phyloP scores from a whole-genome alignment of 1,140 invertebrate genomes.

The Calycopis cecrops region DNA sequence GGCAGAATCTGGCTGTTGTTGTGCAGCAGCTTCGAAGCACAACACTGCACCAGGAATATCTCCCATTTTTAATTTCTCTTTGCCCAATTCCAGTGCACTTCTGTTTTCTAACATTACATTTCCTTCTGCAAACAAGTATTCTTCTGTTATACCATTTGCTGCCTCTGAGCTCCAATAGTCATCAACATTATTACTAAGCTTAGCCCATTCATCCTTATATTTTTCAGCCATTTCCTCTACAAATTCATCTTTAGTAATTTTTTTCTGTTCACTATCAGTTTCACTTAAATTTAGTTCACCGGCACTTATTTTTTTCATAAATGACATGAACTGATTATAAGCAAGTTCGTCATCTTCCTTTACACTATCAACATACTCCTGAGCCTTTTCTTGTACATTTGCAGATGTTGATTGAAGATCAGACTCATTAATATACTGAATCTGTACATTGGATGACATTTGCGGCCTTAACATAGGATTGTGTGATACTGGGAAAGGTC shows the following conservation, averaged over 20 bases:
- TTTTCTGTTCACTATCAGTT: constrained; percentile 39
- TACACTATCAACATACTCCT: constrained; percentile 77
- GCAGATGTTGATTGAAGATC: constrained; percentile 34
- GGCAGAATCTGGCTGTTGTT: constrained; percentile 86
- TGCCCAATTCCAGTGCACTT: constrained; percentile 92
- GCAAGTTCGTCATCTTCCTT: constrained; percentile 82
- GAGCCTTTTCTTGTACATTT: constrained; percentile 66
- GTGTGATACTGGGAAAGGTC: constrained; percentile 37
- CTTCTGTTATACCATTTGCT: constrained; percentile 72
- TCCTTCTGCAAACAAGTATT: constrained; percentile 89
- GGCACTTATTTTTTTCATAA: constrained; percentile 87
- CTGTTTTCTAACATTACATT: constrained; percentile 90
- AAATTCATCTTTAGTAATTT: constrained; percentile 60
- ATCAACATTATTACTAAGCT: constrained; percentile 55
- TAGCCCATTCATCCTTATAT: constrained; percentile 71
- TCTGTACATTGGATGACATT: constrained; percentile 42
- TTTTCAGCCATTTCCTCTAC: constrained; percentile 65
- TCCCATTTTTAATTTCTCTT: constrained; percentile 86
- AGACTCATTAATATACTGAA: constrained; percentile 57
- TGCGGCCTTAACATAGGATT: constrained; percentile 30
- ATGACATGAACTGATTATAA: constrained; percentile 90
- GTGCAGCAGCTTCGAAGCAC: constrained; percentile 96
- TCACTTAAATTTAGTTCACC: constrained; percentile 74
- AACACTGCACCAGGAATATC: constrained; percentile 97
- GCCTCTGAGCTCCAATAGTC: constrained; percentile 57